Percentiles rank a stretch among this genome's conserved stretches.
These are phyloP conservation scores for Seira ritae DNA, from an alignment of 2,888 invertebrate species.

Conservation along the genomic window DNA sequence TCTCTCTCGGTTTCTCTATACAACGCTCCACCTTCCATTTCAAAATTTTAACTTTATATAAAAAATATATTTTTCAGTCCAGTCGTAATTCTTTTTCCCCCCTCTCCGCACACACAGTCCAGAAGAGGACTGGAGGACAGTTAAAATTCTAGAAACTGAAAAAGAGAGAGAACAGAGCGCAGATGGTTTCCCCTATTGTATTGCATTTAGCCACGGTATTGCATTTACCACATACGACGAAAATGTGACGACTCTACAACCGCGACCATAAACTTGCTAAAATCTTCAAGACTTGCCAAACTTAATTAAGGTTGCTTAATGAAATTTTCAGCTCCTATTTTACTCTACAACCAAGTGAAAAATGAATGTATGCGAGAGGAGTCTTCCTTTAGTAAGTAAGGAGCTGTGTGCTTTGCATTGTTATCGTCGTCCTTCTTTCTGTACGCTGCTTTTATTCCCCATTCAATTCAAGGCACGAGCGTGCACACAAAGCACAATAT, in stretches of 20 bases:
- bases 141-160: neutral
- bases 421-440: neutral
- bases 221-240: neutral
- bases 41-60: neutral
- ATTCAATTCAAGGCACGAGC: conserved; percentile 2
- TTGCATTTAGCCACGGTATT: neutral
- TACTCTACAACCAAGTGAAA: conserved; percentile 20
- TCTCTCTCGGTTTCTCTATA: neutral
- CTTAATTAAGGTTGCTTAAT: conserved; percentile 62
- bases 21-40: neutral
- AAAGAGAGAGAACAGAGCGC: neutral
- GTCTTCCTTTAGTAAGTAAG: neutral
- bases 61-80: neutral
- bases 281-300: conserved; percentile 58
- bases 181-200: conserved; percentile 1
- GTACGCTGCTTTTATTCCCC: neutral
- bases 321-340: conserved; percentile 59
- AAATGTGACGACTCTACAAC: conserved; percentile 1
- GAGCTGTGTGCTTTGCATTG: neutral
- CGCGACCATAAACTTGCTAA: conserved; percentile 18
- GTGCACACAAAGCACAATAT: conserved; percentile 3
- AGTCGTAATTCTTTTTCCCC: neutral
- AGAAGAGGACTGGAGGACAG: neutral
- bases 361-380: neutral
- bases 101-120: neutral